Base-by-base conservation (phyloP, 2,113 vertebrate genomes). In the Podiceps cristatus region DNA sequence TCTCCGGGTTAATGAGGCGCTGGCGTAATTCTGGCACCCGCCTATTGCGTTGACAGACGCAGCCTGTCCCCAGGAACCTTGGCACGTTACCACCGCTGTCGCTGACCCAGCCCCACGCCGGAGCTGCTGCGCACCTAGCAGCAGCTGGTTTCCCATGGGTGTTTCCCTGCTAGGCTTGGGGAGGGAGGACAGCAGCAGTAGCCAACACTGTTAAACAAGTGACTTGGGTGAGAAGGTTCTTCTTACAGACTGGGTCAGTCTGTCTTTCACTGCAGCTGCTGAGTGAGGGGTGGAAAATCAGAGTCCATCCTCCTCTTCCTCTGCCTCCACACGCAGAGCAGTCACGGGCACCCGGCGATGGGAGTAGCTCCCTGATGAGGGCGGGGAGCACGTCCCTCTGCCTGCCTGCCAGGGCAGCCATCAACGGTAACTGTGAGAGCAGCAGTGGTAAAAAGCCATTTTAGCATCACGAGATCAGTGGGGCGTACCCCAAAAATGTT, bases 1-100 rank as follows among this genome's bases (percentile, higher is more conserved):
- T 92, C 80, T 63, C 42, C 1, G 20, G 86, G 80, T 94, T 93
- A 92, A 92, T 93, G 93, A 93, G 73, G 80, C 22, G 18, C 82
- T 59, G 78, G 81, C 22, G 42, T 92, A 42, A 80, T 79, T 95
- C 83, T 90, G 90, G 92, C 25, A 13, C 74, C 71, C 9, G 8
- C 9, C 29, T 47, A 52, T 55, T 20, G 64, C 8, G 40, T 80
- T 96, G 95, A 91, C 89, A 94, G 87, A 69, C 19, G 7, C 50
- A 72, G 59, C 55, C 59, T 3, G 1, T 66, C 91, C 88, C 86
- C 88, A 80, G 79, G 64, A 86, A 42, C 56, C 45, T 63, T 95
- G 94, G 82, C 55, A 1, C 0, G 0, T 79, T 56, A 62, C 64
- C 73, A 27, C 35, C 0, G 0, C 58, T 49, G 49, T 16, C 0